Conservation (phyloP, 2,888 invertebrate species). For the Horisme vitalbata region DNA sequence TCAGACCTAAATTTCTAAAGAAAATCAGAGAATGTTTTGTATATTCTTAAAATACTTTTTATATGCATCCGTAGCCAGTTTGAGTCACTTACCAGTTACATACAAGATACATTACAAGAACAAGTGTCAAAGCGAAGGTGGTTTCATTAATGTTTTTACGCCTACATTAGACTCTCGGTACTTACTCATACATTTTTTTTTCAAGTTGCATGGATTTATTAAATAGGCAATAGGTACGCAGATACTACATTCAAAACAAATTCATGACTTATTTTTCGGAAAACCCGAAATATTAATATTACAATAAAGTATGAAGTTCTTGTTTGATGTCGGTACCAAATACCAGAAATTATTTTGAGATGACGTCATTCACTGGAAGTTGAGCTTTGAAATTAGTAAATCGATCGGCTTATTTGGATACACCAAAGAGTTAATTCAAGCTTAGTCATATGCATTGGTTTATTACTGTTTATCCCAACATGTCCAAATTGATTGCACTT, state of each 20-base stretch:
- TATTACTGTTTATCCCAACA: not conserved
- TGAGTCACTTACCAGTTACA: not conserved
- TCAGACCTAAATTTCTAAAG: no score
- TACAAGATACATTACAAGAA: not conserved
- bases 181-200: not conserved
- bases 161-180: slow-evolving; percentile 7
- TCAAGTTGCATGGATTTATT: not conserved
- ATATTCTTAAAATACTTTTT: no score
- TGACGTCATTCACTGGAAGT: not conserved
- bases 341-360: not conserved
- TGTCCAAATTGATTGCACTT: not conserved
- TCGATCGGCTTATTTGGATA: no score
- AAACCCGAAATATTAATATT: no score
- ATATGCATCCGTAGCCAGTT: no score
- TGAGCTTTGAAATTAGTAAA: no score
- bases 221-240: no score
- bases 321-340: no score
- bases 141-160: slow-evolving; percentile 1
- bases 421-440: not conserved
- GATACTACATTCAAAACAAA: no score
- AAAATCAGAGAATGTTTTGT: no score
- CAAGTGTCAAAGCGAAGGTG: not conserved
- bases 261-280: no score
- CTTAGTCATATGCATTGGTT: not conserved
- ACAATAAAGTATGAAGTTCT: no score